Evolutionary conservation across 2,888 invertebrate species (phyloP), one percentile per base, ranked within the genome.

Genomic region (Phanerotoma sp.): DNA sequence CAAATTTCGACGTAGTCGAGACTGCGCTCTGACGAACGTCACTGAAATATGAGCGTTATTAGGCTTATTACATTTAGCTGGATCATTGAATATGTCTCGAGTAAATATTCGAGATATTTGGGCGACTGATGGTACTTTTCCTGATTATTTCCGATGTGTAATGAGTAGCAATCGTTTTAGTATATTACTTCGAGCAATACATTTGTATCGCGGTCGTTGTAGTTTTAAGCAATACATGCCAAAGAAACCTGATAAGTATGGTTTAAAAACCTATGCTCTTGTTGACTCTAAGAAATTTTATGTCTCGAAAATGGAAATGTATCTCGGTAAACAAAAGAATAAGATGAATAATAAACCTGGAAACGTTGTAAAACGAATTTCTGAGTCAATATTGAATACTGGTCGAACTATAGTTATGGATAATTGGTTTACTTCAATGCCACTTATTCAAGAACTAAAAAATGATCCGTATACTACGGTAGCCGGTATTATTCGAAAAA

Each of bases 341-440:
- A 66, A 69, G 47, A 51, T 66, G 44, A 59, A 58, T 45, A 70
- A 70, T 63, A 58, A 63, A 59, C 58, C 65, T 18, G 35, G 55
- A 57, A 67, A 66, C 11, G 35, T 35, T 41, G 66, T 70, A 13
- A 59, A 62, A 41, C 50, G 63, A 9, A n/a, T 65, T 32, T 28
- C 56, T 41, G 21, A 49, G 41, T 63, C 66, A 51, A 65, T 72
- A 47, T 63, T 63, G 32, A 63, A 63, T 54, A 44, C 59, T 16
- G 60, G 62, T 11, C 52, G 64, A n/a, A 70, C 70, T 56, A 49
- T 71, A 30, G 71, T 63, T 1, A 60, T 63, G 30, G 65, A 65
- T 44, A 66, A 62, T 62, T 71, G 63, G 64, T 72, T 65, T 40
- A 66, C 66, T 30, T 67, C 68, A 58, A 57, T 68, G 18, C 63